Evolutionary conservation across 2,797 vertebrate species (phyloP).

Genomic region (Cryptoblepharus egeriae): DNA sequence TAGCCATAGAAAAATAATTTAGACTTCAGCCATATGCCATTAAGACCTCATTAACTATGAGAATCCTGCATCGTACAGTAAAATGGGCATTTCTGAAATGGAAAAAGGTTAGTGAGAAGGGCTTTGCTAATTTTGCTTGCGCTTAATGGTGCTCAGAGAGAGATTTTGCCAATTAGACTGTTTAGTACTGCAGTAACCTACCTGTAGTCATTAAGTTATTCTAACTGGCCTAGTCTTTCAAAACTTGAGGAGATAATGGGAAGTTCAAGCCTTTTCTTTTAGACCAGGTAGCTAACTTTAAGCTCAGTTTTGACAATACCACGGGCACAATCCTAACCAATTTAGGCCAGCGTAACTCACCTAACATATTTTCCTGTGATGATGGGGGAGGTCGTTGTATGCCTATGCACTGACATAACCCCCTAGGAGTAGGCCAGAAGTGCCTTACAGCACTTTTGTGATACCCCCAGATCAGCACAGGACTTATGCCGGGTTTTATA

Average conservation of each 20-base stretch:
- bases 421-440: too few relatives aligned
- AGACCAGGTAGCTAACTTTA: background rate
- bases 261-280: background rate
- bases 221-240: slow-evolving; percentile 4
- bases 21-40: background rate
- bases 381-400: too few relatives aligned
- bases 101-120: slow-evolving; percentile 9
- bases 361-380: too few relatives aligned
- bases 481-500: too few relatives aligned
- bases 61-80: background rate
- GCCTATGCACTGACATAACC: too few relatives aligned
- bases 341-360: too few relatives aligned
- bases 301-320: background rate
- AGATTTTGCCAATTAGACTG: background rate
- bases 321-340: background rate
- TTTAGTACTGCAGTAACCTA: background rate
- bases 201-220: background rate
- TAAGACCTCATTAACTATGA: slow-evolving; percentile 28
- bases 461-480: too few relatives aligned
- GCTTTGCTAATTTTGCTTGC: background rate
- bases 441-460: too few relatives aligned
- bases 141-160: background rate
- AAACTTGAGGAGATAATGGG: background rate
- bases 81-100: slow-evolving; percentile 19
- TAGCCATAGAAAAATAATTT: slow-evolving; percentile 23